phyloP scores from a whole-genome alignment of 2,797 vertebrate genomes.

The Adrianichthys oophorus region DNA sequence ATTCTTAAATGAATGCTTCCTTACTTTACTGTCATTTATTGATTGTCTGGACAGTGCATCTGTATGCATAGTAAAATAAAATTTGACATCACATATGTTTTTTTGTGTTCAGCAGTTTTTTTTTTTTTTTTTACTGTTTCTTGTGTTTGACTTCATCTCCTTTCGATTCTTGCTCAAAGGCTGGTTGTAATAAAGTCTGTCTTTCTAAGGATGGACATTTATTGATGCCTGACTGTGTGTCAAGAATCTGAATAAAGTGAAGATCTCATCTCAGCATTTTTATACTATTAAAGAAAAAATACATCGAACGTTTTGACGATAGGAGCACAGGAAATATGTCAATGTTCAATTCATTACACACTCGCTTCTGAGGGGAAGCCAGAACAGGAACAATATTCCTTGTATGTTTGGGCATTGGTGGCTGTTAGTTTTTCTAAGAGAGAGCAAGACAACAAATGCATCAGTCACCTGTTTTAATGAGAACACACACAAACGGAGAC shows the following conservation, averaged over 20 bases:
- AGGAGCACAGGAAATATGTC: conserved; percentile 55
- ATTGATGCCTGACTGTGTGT: neutral
- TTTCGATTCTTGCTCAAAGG: no score
- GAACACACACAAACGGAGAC: conserved; percentile 41
- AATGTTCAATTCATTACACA: conserved; percentile 55
- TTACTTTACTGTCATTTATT: no score
- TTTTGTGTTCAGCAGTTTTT: no score
- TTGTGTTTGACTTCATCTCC: no score
- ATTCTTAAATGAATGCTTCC: no score
- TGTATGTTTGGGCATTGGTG: conserved; percentile 21
- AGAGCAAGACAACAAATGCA: conserved; percentile 38
- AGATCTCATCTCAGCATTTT: conserved; percentile 49
- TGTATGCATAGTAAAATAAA: no score
- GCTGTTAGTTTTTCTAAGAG: conserved; percentile 37
- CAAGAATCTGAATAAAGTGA: conserved; percentile 45
- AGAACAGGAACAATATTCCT: conserved; percentile 27
- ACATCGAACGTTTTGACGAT: conserved; percentile 53
- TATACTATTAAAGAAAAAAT: conserved; percentile 48
- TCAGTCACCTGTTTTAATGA: conserved; percentile 60
- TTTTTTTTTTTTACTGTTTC: no score
- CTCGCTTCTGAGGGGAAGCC: conserved; percentile 29
- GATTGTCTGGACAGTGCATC: no score
- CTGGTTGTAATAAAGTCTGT: no score
- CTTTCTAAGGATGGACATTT: no score
- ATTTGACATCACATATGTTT: no score